Base-by-base conservation (phyloP, 2,113 vertebrate species). In the Sprattus sprattus region DNA sequence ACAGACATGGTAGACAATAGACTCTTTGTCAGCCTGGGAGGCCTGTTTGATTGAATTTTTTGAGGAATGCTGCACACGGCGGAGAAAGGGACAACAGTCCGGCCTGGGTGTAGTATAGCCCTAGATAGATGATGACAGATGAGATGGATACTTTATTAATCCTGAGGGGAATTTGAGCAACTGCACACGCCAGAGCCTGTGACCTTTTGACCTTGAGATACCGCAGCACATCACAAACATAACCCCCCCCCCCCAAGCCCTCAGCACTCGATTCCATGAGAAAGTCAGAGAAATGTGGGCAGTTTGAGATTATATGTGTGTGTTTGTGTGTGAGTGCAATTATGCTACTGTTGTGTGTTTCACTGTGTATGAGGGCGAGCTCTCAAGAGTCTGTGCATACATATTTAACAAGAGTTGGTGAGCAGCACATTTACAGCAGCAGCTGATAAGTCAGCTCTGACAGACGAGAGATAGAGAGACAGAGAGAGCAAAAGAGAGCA, bases 31-130 rank as follows among this genome's bases (percentile, higher is more conserved):
- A 28, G 64, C 10, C 9, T 11, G 22, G 7, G 25, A 25, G 64
- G 64, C 64, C 64, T 67, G 64, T 67, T 28, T 67, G 64, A 67
- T 67, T 67, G n/a, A 28, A 67, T 67, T 67, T 67, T 67, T 67
- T 67, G n/a, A 67, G 64, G 64, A 67, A 67, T 67, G 64, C 25
- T 67, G 64, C 64, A 28, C n/a, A 2, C 25, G n/a, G 64, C 10
- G 64, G 64, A 67, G n/a, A 28, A 25, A 67, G 6, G 10, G 64
- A 67, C 6, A 60, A 60, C 54, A 57, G 15, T 57, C 16, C 5
- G 54, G 54, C 54, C 22, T 20, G 54, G 54, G 4, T 4, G 18
- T 20, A 22, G 54, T 20, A 60, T 6, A 22, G 54, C 54, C 7
- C 54, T 60, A n/a, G n/a, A n/a, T n/a, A n/a, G n/a, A n/a, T n/a